A percentile compares a stretch with the other conserved stretches of the same genome.
Conservation (phyloP, 2,888 invertebrate genomes). For the Erpobdella octoculata region DNA sequence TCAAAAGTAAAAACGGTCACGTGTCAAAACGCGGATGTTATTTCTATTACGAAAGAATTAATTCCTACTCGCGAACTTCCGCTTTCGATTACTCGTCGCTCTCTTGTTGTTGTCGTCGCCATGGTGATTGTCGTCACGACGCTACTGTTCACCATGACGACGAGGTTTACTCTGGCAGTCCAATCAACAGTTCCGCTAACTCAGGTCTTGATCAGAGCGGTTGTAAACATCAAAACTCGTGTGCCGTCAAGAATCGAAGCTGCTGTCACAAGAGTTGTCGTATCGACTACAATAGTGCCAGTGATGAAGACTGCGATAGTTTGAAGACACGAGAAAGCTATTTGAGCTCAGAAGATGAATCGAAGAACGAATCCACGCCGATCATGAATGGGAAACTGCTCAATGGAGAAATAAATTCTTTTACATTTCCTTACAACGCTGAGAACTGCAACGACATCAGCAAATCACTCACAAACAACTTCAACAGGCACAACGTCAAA, state of each 20-base stretch:
- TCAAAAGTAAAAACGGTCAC: not conserved
- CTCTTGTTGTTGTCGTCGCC: too few relatives aligned
- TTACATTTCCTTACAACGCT: not conserved
- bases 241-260: too few relatives aligned
- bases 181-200: not conserved
- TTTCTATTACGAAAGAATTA: slow-evolving; percentile 13
- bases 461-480: too few relatives aligned
- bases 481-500: too few relatives aligned
- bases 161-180: too few relatives aligned
- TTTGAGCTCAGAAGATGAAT: not conserved
- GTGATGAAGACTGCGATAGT: not conserved
- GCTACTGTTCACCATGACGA: too few relatives aligned
- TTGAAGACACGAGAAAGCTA: not conserved
- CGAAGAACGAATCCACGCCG: not conserved
- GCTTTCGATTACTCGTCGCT: slow-evolving; percentile 8
- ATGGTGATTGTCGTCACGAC: not conserved
- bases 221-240: too few relatives aligned
- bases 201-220: too few relatives aligned
- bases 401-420: too few relatives aligned
- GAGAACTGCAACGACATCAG: not conserved
- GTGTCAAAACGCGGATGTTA: not conserved
- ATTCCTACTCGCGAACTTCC: not conserved
- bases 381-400: too few relatives aligned
- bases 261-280: too few relatives aligned
- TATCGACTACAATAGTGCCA: not conserved